Evolutionary conservation across 2,888 invertebrate species (phyloP).

Genomic region (Hoplodrina ambigua): DNA sequence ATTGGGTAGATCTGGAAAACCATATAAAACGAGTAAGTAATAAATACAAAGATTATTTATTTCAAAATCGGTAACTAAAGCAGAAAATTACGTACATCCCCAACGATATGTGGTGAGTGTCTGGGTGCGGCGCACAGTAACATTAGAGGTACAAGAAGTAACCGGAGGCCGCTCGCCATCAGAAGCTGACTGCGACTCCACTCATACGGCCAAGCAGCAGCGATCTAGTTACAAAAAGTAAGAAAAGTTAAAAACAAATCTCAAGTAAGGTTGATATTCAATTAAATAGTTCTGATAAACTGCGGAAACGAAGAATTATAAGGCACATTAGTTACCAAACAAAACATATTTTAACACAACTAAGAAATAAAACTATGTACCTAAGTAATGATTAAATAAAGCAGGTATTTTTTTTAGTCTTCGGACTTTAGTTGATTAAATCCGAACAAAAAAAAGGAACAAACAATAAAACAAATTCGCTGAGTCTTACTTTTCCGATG

Average conservation of each 20-base stretch:
- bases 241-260: too few species aligned
- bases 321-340: too few species aligned
- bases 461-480: not conserved
- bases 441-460: too few species aligned
- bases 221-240: constrained; percentile 85
- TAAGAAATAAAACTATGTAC: too few species aligned
- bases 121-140: constrained; percentile 95
- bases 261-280: not conserved
- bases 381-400: too few species aligned
- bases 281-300: not conserved
- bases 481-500: constrained; percentile 93
- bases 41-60: not conserved
- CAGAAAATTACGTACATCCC: constrained; percentile 76
- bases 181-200: constrained; percentile 95
- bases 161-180: constrained; percentile 93
- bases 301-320: too few species aligned
- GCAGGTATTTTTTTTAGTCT: too few species aligned
- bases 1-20: constrained; percentile 85
- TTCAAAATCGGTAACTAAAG: not conserved
- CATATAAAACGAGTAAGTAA: not conserved
- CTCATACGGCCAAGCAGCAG: constrained; percentile 95
- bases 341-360: too few species aligned
- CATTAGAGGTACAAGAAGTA: constrained; percentile 95
- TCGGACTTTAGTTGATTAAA: too few species aligned
- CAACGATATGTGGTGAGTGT: constrained; percentile 93